Base-by-base conservation (phyloP, 2,888 invertebrate genomes). In the Dione juno region DNA sequence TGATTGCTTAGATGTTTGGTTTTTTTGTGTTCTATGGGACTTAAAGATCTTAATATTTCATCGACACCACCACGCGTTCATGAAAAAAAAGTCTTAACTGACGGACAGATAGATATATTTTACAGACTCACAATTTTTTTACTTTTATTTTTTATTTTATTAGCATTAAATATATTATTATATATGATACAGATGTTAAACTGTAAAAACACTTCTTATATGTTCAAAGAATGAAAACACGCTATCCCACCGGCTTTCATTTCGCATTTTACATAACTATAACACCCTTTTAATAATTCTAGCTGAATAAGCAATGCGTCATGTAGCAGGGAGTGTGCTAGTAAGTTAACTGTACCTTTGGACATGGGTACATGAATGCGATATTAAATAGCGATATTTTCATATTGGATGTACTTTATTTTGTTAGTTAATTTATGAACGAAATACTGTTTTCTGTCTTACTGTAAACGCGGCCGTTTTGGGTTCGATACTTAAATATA, bases 211-310 rank as follows among this genome's bases (percentile, higher is more conserved):
- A 43, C 14, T 50, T 64, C 10, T 41, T 57, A 8, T 64, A 28
- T 61, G 40, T 35, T 52, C 14, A 67, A 67, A n/a, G 16, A 45
- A 43, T 28, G 35, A 53, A 61, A 61, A 61, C 28, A 43, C 16
- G 21, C 11, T n/a, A 59, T 52, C 41, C 48, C 13, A 19, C 14
- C 13, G 40, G 11, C 35, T 61, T 35, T 35, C 58, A 13, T 41
- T 67, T 37, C 16, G 14, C 48, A n/a, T 45, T 37, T 53, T 19
- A 16, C 52, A 19, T 14, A 63, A 54, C 37, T 53, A 5, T 54
- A 53, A 68, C 59, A 53, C 40, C 68, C 37, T 68, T 68, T 53
- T 68, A 68, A 63, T 68, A 63, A 63, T 68, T 68, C 63, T 35
- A 14, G 3, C 35, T 59, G 61, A 67, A 59, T 67, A 43, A 67